Evolutionary conservation across 2,113 vertebrate species (phyloP).

Genomic region (Natator depressus): DNA sequence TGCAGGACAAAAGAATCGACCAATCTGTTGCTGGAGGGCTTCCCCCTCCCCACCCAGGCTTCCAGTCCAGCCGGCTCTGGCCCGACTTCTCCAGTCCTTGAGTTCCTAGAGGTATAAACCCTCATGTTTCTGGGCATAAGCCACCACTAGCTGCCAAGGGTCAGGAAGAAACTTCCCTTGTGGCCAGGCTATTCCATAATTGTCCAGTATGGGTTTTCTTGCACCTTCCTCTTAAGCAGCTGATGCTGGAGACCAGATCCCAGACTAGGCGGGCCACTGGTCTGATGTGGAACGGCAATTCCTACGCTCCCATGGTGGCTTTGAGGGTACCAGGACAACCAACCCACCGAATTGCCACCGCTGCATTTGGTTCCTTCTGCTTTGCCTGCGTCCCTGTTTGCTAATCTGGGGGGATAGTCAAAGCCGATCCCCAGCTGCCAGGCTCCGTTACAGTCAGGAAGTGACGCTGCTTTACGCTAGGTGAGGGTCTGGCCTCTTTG

Average conservation of each 20-base stretch:
- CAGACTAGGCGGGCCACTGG: background rate
- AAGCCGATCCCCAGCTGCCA: background rate
- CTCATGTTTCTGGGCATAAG: background rate
- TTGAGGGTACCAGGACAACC: background rate
- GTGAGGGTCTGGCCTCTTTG: background rate
- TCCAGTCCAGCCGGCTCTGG: background rate
- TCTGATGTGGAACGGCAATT: background rate
- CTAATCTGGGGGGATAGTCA: background rate
- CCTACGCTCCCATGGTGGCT: background rate
- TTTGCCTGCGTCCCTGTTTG: background rate
- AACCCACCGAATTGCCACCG: background rate
- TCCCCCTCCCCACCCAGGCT: background rate
- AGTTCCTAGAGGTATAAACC: background rate
- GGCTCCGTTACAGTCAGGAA: background rate
- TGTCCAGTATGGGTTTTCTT: background rate
- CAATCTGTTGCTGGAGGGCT: background rate
- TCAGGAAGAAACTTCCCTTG: background rate
- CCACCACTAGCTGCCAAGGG: background rate
- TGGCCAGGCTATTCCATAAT: background rate
- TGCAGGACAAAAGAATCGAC: background rate
- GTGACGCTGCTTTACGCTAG: background rate
- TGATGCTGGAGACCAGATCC: background rate
- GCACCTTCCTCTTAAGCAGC: background rate
- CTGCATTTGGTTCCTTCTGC: background rate
- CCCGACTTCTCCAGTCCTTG: background rate